Conservation (phyloP, 2,113 vertebrate genomes). For the Percina caprodes region DNA sequence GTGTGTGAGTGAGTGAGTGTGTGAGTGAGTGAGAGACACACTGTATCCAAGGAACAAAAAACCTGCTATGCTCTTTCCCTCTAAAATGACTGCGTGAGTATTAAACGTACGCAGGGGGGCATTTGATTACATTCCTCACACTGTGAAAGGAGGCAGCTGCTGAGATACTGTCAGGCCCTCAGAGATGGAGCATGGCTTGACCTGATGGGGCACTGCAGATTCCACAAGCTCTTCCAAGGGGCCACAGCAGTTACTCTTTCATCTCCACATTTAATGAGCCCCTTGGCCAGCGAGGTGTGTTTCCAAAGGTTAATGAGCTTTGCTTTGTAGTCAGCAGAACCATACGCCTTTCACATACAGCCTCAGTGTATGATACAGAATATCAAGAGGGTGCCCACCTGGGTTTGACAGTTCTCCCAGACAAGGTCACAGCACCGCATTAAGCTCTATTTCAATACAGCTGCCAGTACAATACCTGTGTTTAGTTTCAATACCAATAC, state of each 20-base stretch:
- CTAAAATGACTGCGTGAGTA: slow-evolving; percentile 56
- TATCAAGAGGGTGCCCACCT: slow-evolving; percentile 20
- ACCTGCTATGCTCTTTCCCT: slow-evolving; percentile 35
- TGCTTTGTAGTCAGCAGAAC: slow-evolving; percentile 38
- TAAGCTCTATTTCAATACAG: background rate
- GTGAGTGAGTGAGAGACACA: background rate
- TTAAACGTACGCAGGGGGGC: slow-evolving; percentile 44
- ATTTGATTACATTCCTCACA: slow-evolving; percentile 76
- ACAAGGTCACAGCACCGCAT: slow-evolving; percentile 1
- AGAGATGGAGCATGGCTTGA: slow-evolving; percentile 50
- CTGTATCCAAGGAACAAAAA: slow-evolving; percentile 57
- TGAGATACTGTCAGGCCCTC: slow-evolving; percentile 43
- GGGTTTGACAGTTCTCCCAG: slow-evolving; percentile 2
- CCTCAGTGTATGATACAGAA: slow-evolving; percentile 24
- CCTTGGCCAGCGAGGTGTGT: slow-evolving; percentile 43
- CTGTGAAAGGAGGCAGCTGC: slow-evolving; percentile 63
- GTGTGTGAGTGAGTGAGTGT: background rate
- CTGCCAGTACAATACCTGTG: background rate
- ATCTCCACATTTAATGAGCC: slow-evolving; percentile 62
- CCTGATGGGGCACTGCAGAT: slow-evolving; percentile 49
- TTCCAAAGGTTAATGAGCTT: slow-evolving; percentile 65
- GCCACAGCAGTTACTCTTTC: slow-evolving; percentile 37
- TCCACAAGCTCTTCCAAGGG: slow-evolving; percentile 30
- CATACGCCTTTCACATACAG: slow-evolving; percentile 5
- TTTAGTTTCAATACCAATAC: background rate